phyloP scores from a whole-genome alignment of 2,797 vertebrate species.

The Schizopygopsis pylzovi region DNA sequence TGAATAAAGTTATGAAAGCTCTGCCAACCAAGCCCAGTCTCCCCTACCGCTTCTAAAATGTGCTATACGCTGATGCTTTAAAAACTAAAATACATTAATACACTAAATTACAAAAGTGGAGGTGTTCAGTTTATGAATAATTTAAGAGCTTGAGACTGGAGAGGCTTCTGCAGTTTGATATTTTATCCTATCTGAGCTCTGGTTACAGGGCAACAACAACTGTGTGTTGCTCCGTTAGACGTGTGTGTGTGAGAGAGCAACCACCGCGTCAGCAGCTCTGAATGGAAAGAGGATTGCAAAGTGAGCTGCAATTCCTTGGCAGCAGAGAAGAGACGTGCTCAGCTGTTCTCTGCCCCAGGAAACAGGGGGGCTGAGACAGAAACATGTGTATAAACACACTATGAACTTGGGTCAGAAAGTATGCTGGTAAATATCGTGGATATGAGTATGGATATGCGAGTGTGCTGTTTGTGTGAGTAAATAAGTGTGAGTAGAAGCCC shows the following conservation, averaged over 20 bases:
- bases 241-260: conserved; percentile 23
- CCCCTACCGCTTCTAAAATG: background rate
- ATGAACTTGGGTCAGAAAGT: background rate
- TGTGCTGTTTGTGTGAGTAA: conserved; percentile 14
- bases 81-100: background rate
- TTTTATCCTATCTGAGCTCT: conserved; percentile 43
- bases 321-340: conserved; percentile 44
- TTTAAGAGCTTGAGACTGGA: conserved; percentile 15
- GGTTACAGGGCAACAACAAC: conserved; percentile 49
- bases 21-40: background rate
- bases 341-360: conserved; percentile 43
- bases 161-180: conserved; percentile 33
- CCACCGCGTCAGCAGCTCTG: conserved; percentile 39
- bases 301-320: conserved; percentile 46
- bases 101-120: background rate
- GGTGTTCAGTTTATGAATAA: conserved; percentile 14
- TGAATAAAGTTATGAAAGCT: background rate
- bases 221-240: conserved; percentile 18
- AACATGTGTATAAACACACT: conserved; percentile 10
- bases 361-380: background rate
- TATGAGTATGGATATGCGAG: conserved; percentile 2
- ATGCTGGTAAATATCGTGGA: conserved; percentile 13
- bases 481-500: background rate
- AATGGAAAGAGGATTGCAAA: conserved; percentile 50
- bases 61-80: background rate